phyloP scores from a whole-genome alignment of 2,888 invertebrate genomes.

The Meghimatium bilineatum region DNA sequence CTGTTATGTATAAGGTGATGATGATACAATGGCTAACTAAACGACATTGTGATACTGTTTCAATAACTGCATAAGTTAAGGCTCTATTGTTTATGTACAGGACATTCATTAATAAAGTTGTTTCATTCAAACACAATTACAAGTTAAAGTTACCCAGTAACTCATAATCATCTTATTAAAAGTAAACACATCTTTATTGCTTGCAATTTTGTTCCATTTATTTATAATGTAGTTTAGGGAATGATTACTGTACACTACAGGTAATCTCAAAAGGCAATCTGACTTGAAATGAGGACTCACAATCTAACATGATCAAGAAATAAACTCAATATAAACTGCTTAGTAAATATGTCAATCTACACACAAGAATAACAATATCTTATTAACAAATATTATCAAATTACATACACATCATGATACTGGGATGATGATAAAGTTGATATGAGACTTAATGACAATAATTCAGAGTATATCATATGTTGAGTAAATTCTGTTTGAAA shows the following conservation, averaged over 20 bases:
- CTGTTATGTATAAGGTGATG: too few species aligned
- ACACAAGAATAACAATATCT: not conserved
- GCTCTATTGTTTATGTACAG: too few species aligned
- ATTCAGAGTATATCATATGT: not conserved
- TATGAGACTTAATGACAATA: not conserved
- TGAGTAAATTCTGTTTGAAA: not conserved
- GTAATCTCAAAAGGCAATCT: slow-evolving; percentile 37
- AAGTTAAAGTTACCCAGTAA: not conserved
- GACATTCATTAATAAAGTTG: too few species aligned
- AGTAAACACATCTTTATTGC: not conserved
- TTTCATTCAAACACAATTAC: too few species aligned
- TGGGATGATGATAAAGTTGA: not conserved
- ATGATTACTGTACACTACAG: slow-evolving; percentile 18
- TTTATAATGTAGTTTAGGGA: not conserved
- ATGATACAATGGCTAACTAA: too few species aligned
- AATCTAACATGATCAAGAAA: not conserved
- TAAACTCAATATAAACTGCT: not conserved
- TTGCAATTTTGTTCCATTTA: not conserved
- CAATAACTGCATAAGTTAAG: not conserved
- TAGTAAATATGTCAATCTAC: not conserved
- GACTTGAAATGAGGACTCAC: not conserved
- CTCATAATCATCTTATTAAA: not conserved
- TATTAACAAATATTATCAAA: not conserved
- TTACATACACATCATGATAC: not conserved
- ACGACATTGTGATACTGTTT: too few species aligned